Percentiles rank a stretch among this genome's conserved stretches.
Evolutionary conservation across 2,797 vertebrate species (phyloP).

Genomic region (Myiotriccus ornatus): DNA sequence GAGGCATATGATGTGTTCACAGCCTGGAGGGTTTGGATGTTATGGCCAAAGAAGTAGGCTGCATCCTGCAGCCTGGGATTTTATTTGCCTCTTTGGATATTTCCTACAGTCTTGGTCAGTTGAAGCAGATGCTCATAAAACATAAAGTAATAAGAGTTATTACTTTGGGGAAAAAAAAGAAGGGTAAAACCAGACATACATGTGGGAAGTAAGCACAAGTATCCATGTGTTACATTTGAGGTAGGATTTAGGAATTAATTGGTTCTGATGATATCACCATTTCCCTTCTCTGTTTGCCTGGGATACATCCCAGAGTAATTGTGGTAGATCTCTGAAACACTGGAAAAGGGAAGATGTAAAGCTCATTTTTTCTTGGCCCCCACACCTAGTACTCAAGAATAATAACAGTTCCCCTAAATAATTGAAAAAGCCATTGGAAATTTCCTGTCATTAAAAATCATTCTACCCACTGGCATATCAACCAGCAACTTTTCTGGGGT

Average conservation of each 20-base stretch:
- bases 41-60: background rate
- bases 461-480: background rate
- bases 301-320: background rate
- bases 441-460: background rate
- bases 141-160: background rate
- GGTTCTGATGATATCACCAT: background rate
- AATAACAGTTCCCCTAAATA: background rate
- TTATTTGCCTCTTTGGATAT: background rate
- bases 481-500: background rate
- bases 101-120: background rate
- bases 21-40: background rate
- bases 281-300: background rate
- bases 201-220: background rate
- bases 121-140: constrained; percentile 39
- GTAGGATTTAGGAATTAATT: background rate
- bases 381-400: background rate
- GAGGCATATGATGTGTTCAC: background rate
- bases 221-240: background rate
- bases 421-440: background rate
- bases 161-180: background rate
- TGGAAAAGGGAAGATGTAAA: background rate
- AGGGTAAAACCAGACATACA: background rate
- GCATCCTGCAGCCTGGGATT: background rate
- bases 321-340: background rate
- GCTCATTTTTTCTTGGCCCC: background rate